Conservation (phyloP, 1,140 invertebrate species). For the Macrostomum lignano region DNA sequence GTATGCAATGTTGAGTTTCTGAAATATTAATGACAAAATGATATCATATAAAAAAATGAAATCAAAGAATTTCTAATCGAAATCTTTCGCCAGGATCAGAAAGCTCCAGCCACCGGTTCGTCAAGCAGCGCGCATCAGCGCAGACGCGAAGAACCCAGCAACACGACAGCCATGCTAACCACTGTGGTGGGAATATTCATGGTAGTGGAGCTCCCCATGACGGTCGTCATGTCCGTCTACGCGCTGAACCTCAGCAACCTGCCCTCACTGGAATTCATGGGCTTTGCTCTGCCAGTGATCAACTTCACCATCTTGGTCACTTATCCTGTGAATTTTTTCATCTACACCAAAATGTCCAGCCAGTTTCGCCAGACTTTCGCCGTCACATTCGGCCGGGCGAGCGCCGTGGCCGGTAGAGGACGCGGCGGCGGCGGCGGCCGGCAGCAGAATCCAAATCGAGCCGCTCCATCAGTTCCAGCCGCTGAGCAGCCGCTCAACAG, state of each 20-base stretch:
- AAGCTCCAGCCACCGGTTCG: no score
- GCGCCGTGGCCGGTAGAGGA: no score
- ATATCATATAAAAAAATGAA: no score
- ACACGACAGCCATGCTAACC: background rate
- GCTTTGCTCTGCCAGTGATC: background rate
- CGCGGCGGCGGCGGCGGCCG: no score
- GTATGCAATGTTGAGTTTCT: no score
- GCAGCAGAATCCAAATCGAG: no score
- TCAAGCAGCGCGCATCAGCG: background rate
- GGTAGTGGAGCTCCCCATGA: background rate
- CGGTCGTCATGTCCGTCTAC: background rate
- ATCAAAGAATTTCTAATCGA: no score
- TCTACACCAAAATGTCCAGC: constrained; percentile 68
- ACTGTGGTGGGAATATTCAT: background rate
- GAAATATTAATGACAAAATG: no score
- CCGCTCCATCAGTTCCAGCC: no score
- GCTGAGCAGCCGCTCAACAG: no score
- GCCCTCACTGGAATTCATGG: background rate
- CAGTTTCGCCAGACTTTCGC: constrained; percentile 67
- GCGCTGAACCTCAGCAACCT: background rate
- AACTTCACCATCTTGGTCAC: constrained; percentile 50
- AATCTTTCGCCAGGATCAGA: no score
- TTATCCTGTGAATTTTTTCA: constrained; percentile 57
- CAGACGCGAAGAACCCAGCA: background rate
- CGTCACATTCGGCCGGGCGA: no score